Conservation (phyloP, 2,888 invertebrate genomes). For the Dolomedes plantarius region DNA sequence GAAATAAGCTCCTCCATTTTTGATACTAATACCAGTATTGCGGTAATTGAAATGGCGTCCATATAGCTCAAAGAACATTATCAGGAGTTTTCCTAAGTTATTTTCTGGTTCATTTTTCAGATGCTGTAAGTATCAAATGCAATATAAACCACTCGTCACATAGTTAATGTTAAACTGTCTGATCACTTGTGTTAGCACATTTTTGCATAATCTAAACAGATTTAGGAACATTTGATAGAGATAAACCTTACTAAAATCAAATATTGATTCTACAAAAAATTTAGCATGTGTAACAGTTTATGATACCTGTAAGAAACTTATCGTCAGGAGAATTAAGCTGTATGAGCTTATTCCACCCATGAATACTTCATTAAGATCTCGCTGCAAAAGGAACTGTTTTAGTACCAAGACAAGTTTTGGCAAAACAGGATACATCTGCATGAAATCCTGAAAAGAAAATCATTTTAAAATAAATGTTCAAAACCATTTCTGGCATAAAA, state of each 20-base stretch:
- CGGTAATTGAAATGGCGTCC: constrained; percentile 88
- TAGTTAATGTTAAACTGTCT: too few relatives aligned
- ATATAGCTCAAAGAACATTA: constrained; percentile 98
- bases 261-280: too few relatives aligned
- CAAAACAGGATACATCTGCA: constrained; percentile 90
- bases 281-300: too few relatives aligned
- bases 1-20: constrained; percentile 94
- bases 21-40: constrained; percentile 87
- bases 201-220: too few relatives aligned
- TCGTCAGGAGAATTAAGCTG: constrained; percentile 97
- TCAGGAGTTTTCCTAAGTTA: constrained; percentile 94
- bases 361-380: constrained; percentile 99
- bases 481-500: too few relatives aligned
- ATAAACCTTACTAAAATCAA: too few relatives aligned
- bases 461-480: too few relatives aligned
- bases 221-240: too few relatives aligned
- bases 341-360: constrained; percentile 99
- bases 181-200: too few relatives aligned
- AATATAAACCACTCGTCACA: background rate
- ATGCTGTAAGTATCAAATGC: constrained; percentile 37
- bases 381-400: constrained; percentile 97
- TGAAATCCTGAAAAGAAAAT: constrained; percentile 81
- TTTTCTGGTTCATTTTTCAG: constrained; percentile 75
- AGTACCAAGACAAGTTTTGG: constrained; percentile 96
- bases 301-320: constrained; percentile 94